A percentile compares a stretch with the other conserved stretches of the same genome.
phyloP scores from a whole-genome alignment of 1,140 invertebrate species.

The Atta colombica region DNA sequence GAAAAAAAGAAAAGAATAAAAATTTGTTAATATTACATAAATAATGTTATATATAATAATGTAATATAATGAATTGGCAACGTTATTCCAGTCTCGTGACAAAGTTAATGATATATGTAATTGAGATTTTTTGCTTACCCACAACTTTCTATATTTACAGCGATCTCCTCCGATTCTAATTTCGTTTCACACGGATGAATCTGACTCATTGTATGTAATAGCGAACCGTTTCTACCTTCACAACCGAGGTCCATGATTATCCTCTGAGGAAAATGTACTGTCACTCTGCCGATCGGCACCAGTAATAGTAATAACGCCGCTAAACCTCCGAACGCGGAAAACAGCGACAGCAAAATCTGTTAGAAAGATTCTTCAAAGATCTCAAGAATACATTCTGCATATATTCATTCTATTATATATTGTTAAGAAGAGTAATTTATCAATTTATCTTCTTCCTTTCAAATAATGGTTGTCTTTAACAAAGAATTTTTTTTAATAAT shows the following conservation, averaged over 20 bases:
- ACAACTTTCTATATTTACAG: constrained; percentile 81
- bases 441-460: no score
- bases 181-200: constrained; percentile 86
- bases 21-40: background rate
- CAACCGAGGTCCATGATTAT: constrained; percentile 88
- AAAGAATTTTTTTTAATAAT: no score
- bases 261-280: constrained; percentile 88
- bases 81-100: background rate
- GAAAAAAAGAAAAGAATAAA: background rate
- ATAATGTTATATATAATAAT: background rate
- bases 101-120: background rate
- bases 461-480: no score
- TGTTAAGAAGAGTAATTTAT: no score
- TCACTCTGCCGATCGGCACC: constrained; percentile 91
- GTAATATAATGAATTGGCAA: constrained; percentile 2
- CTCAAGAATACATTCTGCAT: background rate
- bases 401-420: background rate
- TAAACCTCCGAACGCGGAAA: constrained; percentile 89
- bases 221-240: constrained; percentile 76
- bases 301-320: constrained; percentile 90
- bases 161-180: constrained; percentile 74
- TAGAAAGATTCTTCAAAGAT: constrained; percentile 50
- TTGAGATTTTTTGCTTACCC: constrained; percentile 76
- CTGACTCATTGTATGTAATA: constrained; percentile 86
- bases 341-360: constrained; percentile 90